These are phyloP conservation scores for Helicolenus hilgendorfi DNA, from an alignment of 2,797 vertebrate genomes.

Conservation along the genomic window DNA sequence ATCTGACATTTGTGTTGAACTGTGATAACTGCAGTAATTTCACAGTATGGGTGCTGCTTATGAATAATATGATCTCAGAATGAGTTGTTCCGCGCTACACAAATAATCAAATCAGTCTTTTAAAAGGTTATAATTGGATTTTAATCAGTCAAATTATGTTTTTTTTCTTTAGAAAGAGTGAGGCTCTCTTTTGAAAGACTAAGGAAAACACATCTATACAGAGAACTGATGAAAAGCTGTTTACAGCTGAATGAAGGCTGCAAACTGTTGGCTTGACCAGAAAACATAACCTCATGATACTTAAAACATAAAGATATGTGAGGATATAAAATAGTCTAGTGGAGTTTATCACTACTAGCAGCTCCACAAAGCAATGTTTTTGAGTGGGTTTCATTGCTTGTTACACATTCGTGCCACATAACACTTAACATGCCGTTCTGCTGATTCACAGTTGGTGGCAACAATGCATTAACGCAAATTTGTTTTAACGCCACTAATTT, in stretches of 20 bases:
- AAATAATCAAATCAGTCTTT: slow-evolving; percentile 17
- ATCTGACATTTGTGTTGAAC: neutral
- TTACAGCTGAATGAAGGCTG: neutral
- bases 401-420: neutral
- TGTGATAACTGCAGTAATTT: slow-evolving; percentile 20
- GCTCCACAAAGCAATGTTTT: neutral
- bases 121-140: slow-evolving; percentile 1
- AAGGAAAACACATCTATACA: neutral
- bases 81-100: neutral
- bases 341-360: neutral
- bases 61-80: neutral
- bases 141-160: neutral
- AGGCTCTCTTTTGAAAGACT: neutral
- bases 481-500: too few relatives aligned
- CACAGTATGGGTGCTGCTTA: neutral
- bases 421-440: neutral
- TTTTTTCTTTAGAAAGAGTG: neutral
- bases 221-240: neutral
- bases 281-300: neutral
- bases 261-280: neutral
- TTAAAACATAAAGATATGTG: neutral
- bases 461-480: too few relatives aligned
- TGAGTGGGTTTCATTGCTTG: neutral
- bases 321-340: neutral
- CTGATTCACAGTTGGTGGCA: neutral